phyloP scores from a whole-genome alignment of 2,888 invertebrate genomes.

The Lepas anatifera region DNA sequence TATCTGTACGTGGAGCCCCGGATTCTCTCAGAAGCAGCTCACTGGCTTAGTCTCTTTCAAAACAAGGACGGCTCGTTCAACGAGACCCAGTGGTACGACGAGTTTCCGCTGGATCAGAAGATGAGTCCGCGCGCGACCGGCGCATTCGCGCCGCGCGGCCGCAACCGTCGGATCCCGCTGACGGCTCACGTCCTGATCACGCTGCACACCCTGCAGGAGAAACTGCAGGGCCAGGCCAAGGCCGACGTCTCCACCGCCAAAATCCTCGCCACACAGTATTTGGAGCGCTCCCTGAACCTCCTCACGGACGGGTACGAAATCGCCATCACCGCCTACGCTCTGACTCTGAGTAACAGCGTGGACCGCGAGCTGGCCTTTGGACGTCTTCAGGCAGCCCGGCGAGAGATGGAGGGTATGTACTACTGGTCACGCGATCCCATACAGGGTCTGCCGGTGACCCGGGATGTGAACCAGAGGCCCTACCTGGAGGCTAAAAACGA shows the following conservation, averaged over 20 bases:
- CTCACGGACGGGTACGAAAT: slow-evolving; percentile 38
- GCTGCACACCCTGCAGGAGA: slow-evolving; percentile 33
- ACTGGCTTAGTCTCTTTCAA: slow-evolving; percentile 78
- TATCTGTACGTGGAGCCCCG: slow-evolving; percentile 83
- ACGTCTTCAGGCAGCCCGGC: slow-evolving; percentile 27
- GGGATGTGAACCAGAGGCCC: slow-evolving; percentile 33
- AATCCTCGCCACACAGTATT: slow-evolving; percentile 29
- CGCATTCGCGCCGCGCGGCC: slow-evolving; percentile 7
- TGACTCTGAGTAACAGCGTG: slow-evolving; percentile 34
- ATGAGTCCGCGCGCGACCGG: slow-evolving; percentile 19
- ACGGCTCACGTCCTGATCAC: slow-evolving; percentile 89
- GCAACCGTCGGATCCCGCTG: slow-evolving; percentile 50
- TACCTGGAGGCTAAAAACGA: slow-evolving; percentile 28
- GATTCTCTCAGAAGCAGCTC: slow-evolving; percentile 69
- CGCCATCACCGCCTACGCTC: slow-evolving; percentile 40
- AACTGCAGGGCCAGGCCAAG: slow-evolving; percentile 31
- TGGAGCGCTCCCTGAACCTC: slow-evolving; percentile 32
- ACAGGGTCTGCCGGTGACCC: slow-evolving; percentile 20
- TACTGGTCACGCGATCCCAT: slow-evolving; percentile 27
- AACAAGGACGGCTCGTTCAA: slow-evolving; percentile 67
- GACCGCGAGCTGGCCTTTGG: slow-evolving; percentile 34
- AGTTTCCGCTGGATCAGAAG: slow-evolving; percentile 22
- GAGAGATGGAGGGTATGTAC: slow-evolving; percentile 17
- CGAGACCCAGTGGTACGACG: slow-evolving; percentile 19
- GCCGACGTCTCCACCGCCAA: slow-evolving; percentile 29